phyloP scores from a whole-genome alignment of 2,797 vertebrate genomes.

The Karalla daura region DNA sequence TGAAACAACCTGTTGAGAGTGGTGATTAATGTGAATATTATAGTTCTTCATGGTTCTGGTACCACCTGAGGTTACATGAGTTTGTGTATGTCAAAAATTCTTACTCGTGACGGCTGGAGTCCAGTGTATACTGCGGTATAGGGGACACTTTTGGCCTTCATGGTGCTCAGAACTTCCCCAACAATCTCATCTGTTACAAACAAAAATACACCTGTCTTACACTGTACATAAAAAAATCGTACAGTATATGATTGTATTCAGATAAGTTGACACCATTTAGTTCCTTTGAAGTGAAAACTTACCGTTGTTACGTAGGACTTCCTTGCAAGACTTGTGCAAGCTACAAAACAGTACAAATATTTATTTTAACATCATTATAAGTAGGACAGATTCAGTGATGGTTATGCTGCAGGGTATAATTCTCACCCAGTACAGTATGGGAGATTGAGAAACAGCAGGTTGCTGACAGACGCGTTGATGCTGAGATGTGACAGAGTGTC shows the following conservation, averaged over 20 bases:
- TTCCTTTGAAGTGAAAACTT: slow-evolving; percentile 37
- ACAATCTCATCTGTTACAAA: slow-evolving; percentile 85
- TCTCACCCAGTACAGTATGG: slow-evolving; percentile 85
- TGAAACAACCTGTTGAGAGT: slow-evolving; percentile 68
- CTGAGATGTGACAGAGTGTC: slow-evolving; percentile 83
- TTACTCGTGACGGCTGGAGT: slow-evolving; percentile 87
- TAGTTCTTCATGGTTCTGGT: background rate
- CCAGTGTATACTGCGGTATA: slow-evolving; percentile 90
- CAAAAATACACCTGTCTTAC: slow-evolving; percentile 25
- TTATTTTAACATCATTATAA: background rate
- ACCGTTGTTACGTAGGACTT: slow-evolving; percentile 87
- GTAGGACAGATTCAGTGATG: background rate
- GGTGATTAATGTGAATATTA: background rate
- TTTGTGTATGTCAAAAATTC: slow-evolving; percentile 3
- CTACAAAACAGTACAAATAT: slow-evolving; percentile 62
- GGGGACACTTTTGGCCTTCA: slow-evolving; percentile 81
- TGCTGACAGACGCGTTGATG: slow-evolving; percentile 82
- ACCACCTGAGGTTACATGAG: background rate
- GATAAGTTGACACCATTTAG: background rate
- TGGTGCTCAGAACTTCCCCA: slow-evolving; percentile 82
- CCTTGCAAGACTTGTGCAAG: slow-evolving; percentile 78
- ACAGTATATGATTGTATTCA: background rate
- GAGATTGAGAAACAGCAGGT: slow-evolving; percentile 85
- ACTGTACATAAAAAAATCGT: background rate
- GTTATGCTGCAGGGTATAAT: background rate